phyloP scores from a whole-genome alignment of 2,113 vertebrate species.

The Psammodynastes pulverulentus region DNA sequence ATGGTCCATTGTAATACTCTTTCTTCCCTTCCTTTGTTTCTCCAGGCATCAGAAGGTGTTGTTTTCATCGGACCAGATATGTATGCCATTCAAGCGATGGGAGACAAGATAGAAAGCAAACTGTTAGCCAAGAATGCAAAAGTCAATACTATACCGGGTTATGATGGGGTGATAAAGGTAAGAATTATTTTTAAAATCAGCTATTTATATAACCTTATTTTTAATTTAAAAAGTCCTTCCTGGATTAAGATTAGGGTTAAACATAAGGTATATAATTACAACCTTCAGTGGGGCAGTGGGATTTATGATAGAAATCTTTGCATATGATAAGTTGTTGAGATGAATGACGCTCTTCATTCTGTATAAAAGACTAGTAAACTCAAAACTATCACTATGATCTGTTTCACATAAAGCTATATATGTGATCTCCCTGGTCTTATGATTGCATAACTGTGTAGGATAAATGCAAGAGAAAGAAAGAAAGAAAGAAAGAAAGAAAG shows the following conservation, averaged over 20 bases:
- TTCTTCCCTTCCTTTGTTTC: slow-evolving; percentile 77
- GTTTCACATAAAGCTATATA: not conserved
- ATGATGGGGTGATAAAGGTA: slow-evolving; percentile 96
- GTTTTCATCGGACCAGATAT: slow-evolving; percentile 93
- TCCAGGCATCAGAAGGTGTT: slow-evolving; percentile 85
- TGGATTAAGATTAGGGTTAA: not conserved
- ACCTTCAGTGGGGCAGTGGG: not conserved
- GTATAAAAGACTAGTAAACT: not conserved
- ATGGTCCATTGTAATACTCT: slow-evolving; percentile 8
- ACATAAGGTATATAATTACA: too few species aligned
- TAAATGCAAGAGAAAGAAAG: too few species aligned
- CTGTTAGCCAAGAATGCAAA: slow-evolving; percentile 92
- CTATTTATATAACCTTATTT: not conserved
- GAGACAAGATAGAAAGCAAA: slow-evolving; percentile 99
- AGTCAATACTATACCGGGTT: slow-evolving; percentile 97
- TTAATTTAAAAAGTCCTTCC: not conserved
- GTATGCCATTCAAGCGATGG: slow-evolving; percentile 89
- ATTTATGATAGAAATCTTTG: not conserved
- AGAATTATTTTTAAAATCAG: slow-evolving; percentile 57
- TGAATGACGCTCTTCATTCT: not conserved
- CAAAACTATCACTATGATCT: not conserved
- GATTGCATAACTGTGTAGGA: not conserved
- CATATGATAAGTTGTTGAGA: not conserved
- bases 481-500: too few species aligned
- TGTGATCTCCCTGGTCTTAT: not conserved